These are phyloP conservation scores for Andrena cerasifolii DNA, from an alignment of 1,140 invertebrate species.

Conservation along the genomic window DNA sequence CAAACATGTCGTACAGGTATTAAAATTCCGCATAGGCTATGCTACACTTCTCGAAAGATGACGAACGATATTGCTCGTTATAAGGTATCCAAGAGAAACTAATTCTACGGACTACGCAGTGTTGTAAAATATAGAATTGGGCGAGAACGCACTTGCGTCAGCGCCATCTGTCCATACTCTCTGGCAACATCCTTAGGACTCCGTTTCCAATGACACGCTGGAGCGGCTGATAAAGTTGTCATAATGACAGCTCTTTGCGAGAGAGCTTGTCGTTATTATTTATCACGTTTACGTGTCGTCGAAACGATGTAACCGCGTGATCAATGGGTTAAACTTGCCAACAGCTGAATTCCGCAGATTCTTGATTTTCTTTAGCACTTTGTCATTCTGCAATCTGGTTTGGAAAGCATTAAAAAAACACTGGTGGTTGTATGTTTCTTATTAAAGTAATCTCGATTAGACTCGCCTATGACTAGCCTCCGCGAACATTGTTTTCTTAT, in stretches of 20 bases:
- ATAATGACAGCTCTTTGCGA: constrained; percentile 5
- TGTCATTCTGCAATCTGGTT: not conserved
- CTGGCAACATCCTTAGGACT: constrained; percentile 13
- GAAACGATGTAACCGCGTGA: constrained; percentile 1
- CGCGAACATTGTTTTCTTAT: too few relatives aligned
- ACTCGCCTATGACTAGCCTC: too few relatives aligned
- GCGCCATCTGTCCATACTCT: constrained; percentile 34
- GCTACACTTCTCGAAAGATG: too few relatives aligned
- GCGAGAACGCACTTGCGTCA: not conserved
- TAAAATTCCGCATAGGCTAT: too few relatives aligned
- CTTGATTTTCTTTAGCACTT: too few relatives aligned
- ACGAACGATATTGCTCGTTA: too few relatives aligned
- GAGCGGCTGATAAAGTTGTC: constrained; percentile 37
- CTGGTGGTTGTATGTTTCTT: too few relatives aligned
- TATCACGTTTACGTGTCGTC: constrained; percentile 8
- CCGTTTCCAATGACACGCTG: constrained; percentile 12
- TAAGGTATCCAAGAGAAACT: too few relatives aligned
- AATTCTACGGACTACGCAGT: too few relatives aligned
- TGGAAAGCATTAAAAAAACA: too few relatives aligned
- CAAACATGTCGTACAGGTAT: too few relatives aligned
- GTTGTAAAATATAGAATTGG: not conserved
- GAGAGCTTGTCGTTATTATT: constrained; percentile 12
- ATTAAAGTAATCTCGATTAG: too few relatives aligned
- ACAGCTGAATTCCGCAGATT: not conserved
- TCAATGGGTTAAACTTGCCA: not conserved